Conservation (phyloP, 2,797 vertebrate genomes). For the Onychomys torridus region DNA sequence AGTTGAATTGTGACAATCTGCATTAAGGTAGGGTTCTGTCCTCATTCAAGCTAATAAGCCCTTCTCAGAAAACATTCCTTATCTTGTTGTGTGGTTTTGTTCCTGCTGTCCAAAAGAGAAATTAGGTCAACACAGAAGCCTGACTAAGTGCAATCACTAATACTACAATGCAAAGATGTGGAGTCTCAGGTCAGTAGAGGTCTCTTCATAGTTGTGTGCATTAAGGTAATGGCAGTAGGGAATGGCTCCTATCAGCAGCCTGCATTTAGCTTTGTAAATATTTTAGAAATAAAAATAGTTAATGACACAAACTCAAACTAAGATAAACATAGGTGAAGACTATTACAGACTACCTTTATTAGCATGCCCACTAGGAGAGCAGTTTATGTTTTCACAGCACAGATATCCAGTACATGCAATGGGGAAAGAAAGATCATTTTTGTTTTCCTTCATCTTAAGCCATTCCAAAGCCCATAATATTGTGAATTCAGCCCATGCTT, state of each 20-base stretch:
- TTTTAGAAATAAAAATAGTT: slow-evolving; percentile 44
- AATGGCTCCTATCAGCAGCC: not conserved
- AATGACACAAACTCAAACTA: not conserved
- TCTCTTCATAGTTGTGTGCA: not conserved
- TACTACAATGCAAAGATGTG: not conserved
- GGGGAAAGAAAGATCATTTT: not conserved
- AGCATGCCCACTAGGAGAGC: not conserved
- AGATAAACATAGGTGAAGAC: not conserved
- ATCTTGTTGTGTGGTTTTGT: not conserved
- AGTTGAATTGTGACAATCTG: not conserved
- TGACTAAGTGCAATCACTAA: not conserved
- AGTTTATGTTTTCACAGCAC: not conserved
- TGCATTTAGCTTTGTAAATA: slow-evolving; percentile 33
- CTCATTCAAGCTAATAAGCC: not conserved
- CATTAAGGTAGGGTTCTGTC: not conserved
- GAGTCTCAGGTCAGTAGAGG: not conserved
- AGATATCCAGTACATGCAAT: not conserved
- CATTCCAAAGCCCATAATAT: not conserved
- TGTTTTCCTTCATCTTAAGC: not conserved
- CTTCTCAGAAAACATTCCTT: not conserved
- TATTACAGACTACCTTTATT: slow-evolving; percentile 29
- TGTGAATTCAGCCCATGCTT: slow-evolving; percentile 19
- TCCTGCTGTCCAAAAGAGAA: not conserved
- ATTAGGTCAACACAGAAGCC: not conserved
- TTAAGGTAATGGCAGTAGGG: not conserved